Conservation (phyloP, 2,888 invertebrate genomes). For the Apotomis betuletana region DNA sequence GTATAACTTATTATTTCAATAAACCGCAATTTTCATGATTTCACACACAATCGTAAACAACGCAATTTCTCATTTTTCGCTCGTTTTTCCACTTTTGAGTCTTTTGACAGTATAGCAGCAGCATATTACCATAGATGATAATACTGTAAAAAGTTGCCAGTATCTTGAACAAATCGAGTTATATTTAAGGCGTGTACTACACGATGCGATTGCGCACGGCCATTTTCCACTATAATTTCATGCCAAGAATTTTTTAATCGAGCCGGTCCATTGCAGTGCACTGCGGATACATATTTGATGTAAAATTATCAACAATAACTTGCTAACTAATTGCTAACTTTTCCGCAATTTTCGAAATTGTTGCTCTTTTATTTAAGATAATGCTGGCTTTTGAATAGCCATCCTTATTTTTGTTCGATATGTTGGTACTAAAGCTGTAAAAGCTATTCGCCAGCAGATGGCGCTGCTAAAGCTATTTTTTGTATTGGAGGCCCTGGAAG, state of each 20-base stretch:
- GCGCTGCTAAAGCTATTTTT: conserved; percentile 4
- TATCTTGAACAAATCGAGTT: not conserved
- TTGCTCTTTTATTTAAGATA: not conserved
- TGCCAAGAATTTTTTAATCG: no score
- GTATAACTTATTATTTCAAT: not conserved
- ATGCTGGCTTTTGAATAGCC: not conserved
- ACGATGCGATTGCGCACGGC: no score
- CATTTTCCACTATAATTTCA: no score
- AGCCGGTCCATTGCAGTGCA: no score
- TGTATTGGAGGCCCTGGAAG: not conserved
- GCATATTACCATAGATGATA: not conserved
- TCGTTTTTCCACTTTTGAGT: conserved; percentile 57
- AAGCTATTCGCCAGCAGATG: conserved; percentile 4
- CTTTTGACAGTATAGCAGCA: conserved; percentile 30
- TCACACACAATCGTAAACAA: conserved; percentile 30
- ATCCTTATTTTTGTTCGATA: conserved; percentile 18
- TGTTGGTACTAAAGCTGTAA: conserved; percentile 5
- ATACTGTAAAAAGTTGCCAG: conserved; percentile 12
- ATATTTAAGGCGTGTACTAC: no score
- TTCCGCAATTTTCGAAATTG: no score
- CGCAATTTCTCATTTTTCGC: conserved; percentile 55
- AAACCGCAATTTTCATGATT: conserved; percentile 11
- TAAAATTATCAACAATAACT: no score
- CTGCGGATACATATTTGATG: no score
- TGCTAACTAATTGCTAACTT: no score